Evolutionary conservation across 37 sponge, comb jelly and placozoan genomes (phyloP), one percentile per base, ranked within the genome.

Genomic region (Spongilla lacustris): DNA sequence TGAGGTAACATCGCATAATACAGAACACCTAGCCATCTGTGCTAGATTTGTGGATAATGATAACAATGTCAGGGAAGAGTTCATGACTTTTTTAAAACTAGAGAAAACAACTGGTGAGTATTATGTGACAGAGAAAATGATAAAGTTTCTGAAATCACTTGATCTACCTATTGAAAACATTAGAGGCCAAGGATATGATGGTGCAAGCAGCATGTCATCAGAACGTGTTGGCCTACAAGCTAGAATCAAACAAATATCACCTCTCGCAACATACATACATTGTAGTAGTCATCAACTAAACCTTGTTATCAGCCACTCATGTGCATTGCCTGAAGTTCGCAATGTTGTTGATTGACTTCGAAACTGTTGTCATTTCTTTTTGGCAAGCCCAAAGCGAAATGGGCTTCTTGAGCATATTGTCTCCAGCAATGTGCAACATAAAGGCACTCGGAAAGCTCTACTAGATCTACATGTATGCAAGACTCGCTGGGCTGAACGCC

Each of bases 231-330:
- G 83, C 23, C 79, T 82, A n/a, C n/a, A n/a, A n/a, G n/a, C 74
- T 71, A 29, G 81, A 86, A 91, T 49, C 80, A 74, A 73, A 29
- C 66, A 1, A 70, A 83, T 69, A 67, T 34, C 87, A 66, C 88
- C 84, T 58, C 48, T 81, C 10, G 89, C 93, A 26, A 58, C 79
- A 27, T 89, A 93, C 36, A 70, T 72, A 0, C 87, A 87, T 67
- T 90, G 91, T 76, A 81, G 37, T 76, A 86, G 83, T 24, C 86
- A 90, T 76, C 80, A 70, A 35, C 50, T 90, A 13, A 90, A 90
- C 41, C 78, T 85, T 34, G 81, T 85, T 17, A 81, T 89, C 13
- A 74, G 79, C 24, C 32, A 74, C 8, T 84, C 90, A 27, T 85
- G 82, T 31, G 48, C 71, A 30, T 74, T 86, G 11, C 91, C 91